Conservation (phyloP, 1,140 invertebrate species). For the Bombus balteatus region DNA sequence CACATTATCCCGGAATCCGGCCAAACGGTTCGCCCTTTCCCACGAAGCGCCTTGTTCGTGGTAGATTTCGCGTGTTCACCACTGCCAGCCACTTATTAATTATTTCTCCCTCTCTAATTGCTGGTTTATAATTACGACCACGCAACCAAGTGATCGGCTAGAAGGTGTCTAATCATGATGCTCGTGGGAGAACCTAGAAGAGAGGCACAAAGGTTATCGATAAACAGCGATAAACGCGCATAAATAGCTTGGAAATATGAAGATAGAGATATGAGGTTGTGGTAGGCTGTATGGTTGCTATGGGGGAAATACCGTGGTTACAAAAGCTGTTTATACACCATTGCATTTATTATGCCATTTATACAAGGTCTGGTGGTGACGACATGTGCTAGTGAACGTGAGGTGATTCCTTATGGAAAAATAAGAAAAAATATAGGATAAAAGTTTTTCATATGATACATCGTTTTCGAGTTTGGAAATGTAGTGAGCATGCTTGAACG, state of each 20-base stretch:
- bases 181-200: neutral
- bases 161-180: slow-evolving; percentile 18
- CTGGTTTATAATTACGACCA: slow-evolving; percentile 68
- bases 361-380: too few relatives aligned
- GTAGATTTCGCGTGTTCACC: slow-evolving; percentile 62
- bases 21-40: slow-evolving; percentile 65
- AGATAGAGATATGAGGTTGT: neutral
- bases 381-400: too few relatives aligned
- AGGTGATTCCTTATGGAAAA: too few relatives aligned
- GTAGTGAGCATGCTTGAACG: too few relatives aligned
- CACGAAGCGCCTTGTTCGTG: slow-evolving; percentile 57
- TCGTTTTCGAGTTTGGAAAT: too few relatives aligned
- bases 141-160: slow-evolving; percentile 42
- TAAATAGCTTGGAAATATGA: neutral
- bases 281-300: neutral
- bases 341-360: too few relatives aligned
- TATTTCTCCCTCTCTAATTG: slow-evolving; percentile 68
- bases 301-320: too few relatives aligned
- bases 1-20: slow-evolving; percentile 66
- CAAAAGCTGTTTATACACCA: too few relatives aligned
- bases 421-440: too few relatives aligned
- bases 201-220: neutral
- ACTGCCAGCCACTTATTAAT: slow-evolving; percentile 73
- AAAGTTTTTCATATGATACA: too few relatives aligned
- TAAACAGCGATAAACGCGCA: neutral